A percentile compares a stretch with the other conserved stretches of the same genome.
Evolutionary conservation across 2,113 vertebrate genomes (phyloP).

Genomic region (Onychorhynchus coronatus): DNA sequence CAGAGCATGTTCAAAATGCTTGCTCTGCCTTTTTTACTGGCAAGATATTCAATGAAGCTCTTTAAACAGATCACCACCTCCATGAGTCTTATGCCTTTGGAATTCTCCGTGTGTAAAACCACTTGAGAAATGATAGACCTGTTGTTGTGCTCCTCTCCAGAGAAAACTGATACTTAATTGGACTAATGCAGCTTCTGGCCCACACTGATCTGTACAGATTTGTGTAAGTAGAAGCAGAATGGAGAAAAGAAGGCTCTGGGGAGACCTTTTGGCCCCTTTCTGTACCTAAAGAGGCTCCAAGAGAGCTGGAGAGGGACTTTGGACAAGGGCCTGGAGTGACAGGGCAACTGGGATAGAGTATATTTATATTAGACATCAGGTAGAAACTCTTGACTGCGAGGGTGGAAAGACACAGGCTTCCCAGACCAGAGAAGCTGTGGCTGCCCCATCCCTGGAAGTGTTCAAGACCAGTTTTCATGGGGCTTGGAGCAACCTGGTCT

Average conservation of each 20-base stretch:
- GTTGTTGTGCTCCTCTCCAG: background rate
- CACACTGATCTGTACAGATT: background rate
- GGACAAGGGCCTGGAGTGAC: background rate
- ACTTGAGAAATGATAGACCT: background rate
- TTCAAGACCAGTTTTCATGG: fast-evolving
- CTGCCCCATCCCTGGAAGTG: background rate
- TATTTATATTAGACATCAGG: background rate
- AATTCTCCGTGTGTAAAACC: background rate
- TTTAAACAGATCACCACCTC: background rate
- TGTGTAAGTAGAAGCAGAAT: background rate
- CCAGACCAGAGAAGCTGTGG: background rate
- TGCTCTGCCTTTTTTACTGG: background rate
- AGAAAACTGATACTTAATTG: background rate
- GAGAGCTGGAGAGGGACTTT: background rate
- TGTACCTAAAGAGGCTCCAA: background rate
- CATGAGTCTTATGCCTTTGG: background rate
- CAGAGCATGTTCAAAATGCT: background rate
- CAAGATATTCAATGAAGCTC: fast-evolving
- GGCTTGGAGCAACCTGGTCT: fast-evolving
- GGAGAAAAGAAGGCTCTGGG: background rate
- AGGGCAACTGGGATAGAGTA: background rate
- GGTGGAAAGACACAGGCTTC: background rate
- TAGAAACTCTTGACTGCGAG: background rate
- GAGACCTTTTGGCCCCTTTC: background rate
- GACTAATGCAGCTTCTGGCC: background rate